Conservation (phyloP, 2,888 invertebrate genomes). For the Desoria tigrina region DNA sequence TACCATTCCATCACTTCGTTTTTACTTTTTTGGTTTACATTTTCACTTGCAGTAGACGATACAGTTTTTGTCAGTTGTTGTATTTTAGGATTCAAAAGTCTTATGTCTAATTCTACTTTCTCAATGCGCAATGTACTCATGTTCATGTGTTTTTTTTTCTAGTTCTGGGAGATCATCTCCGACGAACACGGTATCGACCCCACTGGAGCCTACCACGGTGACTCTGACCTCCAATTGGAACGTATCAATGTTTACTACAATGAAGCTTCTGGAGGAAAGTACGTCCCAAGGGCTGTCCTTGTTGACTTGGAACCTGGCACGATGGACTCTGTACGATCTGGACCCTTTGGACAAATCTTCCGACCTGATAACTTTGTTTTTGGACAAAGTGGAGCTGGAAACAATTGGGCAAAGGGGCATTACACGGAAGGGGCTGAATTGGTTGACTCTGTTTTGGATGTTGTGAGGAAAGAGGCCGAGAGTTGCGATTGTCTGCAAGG, state of each 20-base stretch:
- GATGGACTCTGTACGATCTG: slow-evolving; percentile 94
- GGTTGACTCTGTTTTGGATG: slow-evolving; percentile 75
- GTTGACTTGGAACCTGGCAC: slow-evolving; percentile 95
- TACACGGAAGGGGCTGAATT: slow-evolving; percentile 64
- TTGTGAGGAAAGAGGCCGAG: slow-evolving; percentile 82
- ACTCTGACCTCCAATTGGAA: slow-evolving; percentile 71
- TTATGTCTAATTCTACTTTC: too few relatives aligned
- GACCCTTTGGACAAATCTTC: slow-evolving; percentile 77
- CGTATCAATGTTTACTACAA: slow-evolving; percentile 79
- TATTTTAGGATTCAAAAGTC: too few relatives aligned
- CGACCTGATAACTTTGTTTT: slow-evolving; percentile 71
- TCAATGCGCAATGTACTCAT: not conserved
- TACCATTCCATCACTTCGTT: too few relatives aligned
- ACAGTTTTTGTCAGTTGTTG: too few relatives aligned
- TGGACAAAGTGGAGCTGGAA: slow-evolving; percentile 62
- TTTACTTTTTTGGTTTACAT: too few relatives aligned
- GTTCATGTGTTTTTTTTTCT: not conserved
- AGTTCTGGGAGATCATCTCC: slow-evolving; percentile 71
- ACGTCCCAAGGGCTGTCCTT: slow-evolving; percentile 89
- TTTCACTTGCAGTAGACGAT: too few relatives aligned
- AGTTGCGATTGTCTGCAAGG: slow-evolving; percentile 88
- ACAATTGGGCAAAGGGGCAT: slow-evolving; percentile 65
- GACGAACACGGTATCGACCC: slow-evolving; percentile 78
- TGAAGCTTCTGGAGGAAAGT: slow-evolving; percentile 80
- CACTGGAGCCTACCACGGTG: slow-evolving; percentile 69